Percentiles rank a stretch among this genome's conserved stretches.
These are phyloP conservation scores for Channa striata DNA, from an alignment of 2,797 vertebrate genomes.

Conservation along the genomic window DNA sequence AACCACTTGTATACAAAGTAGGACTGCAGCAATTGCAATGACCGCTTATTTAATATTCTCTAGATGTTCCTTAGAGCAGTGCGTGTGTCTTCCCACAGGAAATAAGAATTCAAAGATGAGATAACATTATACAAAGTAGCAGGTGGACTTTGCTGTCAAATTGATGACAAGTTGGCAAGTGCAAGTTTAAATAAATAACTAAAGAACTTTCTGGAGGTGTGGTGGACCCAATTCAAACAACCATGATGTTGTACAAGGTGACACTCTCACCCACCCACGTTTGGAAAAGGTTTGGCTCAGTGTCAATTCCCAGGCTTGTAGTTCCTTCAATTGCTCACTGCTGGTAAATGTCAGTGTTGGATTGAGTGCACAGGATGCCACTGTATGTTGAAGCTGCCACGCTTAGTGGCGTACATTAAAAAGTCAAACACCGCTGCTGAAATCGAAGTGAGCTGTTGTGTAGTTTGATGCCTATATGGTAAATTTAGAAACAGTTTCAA, in stretches of 20 bases:
- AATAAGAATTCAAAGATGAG: conserved; percentile 4
- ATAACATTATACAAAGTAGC: conserved; percentile 2
- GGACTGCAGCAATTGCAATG: conserved; percentile 13
- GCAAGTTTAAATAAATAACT: conserved; percentile 11
- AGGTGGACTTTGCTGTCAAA: not conserved
- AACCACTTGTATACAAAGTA: not conserved
- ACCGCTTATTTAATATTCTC: conserved; percentile 41
- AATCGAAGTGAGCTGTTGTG: not conserved
- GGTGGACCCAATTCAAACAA: not conserved
- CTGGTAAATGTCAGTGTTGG: not conserved
- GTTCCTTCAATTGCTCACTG: not conserved
- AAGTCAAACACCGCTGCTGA: too few species aligned
- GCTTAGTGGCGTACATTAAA: not conserved
- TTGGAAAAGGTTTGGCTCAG: not conserved
- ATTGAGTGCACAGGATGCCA: not conserved
- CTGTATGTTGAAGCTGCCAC: not conserved
- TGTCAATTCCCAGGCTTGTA: not conserved
- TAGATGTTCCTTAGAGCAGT: conserved; percentile 3
- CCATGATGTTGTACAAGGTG: not conserved
- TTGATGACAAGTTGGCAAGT: not conserved
- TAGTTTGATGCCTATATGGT: not conserved
- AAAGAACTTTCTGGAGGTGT: conserved; percentile 4
- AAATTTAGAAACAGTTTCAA: not conserved
- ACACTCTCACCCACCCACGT: conserved; percentile 1
- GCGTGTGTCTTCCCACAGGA: conserved; percentile 21